Conservation (phyloP, 1,140 invertebrate genomes). For the Microplitis demolitor region DNA sequence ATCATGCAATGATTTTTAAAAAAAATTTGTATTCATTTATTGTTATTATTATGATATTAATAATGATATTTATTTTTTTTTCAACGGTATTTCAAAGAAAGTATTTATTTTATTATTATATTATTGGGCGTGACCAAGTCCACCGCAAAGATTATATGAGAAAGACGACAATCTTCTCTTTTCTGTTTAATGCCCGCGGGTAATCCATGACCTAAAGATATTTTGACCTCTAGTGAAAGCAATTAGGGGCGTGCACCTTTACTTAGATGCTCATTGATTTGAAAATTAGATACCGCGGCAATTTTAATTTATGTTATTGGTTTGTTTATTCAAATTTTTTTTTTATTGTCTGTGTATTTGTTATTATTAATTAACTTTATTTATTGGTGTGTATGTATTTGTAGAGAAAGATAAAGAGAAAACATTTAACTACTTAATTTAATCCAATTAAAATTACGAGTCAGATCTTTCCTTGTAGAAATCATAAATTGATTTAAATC, state of each 20-base stretch:
- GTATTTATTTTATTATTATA: not conserved
- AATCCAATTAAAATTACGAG: not conserved
- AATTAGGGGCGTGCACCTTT: constrained; percentile 15
- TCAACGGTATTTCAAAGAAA: not conserved
- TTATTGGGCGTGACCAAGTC: constrained; percentile 15
- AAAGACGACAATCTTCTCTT: constrained; percentile 6
- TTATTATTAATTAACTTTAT: not conserved
- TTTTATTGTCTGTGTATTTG: too few species aligned
- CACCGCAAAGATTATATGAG: not conserved
- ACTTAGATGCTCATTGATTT: not conserved
- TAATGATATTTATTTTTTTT: not conserved
- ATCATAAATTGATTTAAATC: too few species aligned
- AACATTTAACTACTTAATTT: not conserved
- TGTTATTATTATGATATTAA: not conserved
- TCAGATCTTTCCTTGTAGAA: too few species aligned
- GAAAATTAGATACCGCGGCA: constrained; percentile 16
- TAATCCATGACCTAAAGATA: constrained; percentile 20
- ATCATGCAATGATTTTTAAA: constrained; percentile 3
- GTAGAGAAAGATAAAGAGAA: not conserved
- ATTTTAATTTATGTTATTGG: not conserved
- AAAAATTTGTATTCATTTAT: not conserved
- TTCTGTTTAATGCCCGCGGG: not conserved
- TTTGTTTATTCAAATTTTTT: too few species aligned
- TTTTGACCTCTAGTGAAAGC: constrained; percentile 23
- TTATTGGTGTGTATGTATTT: not conserved